Evolutionary conservation across 1,140 invertebrate genomes (phyloP), one percentile per base, ranked within the genome.

Genomic region (Hycleus phaleratus): DNA sequence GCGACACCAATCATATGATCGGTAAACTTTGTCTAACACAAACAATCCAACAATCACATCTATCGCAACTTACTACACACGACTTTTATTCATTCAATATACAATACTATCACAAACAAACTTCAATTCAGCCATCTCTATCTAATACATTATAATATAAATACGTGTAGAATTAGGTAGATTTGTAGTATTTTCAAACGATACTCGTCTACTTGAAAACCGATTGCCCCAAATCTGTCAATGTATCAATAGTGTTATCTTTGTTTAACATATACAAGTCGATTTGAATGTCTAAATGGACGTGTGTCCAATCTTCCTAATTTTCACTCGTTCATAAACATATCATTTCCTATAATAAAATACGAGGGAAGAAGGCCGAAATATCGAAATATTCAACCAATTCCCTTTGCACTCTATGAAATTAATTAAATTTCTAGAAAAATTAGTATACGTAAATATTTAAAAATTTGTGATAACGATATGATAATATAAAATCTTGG

Each of bases 71-170:
- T 18, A 48, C 8, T 42, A n/a, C 59, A 32, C 18, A 42, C 53
- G 11, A 42, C 43, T 59, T 69, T 68, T 67, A 68, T 68, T 68
- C 64, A 66, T 67, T 60, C 59, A 61, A 42, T 57, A 59, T 62
- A 55, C 45, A 59, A 49, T 56, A 53, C 61, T 59, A 65, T 59
- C 56, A 48, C 43, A 26, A 46, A 63, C 62, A 32, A 32, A 25
- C 55, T 32, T 38, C 44, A n/a, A 10, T 46, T 42, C 9, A 26
- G 26, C 46, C 39, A 25, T 60, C 62, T 48, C 25, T 43, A 12
- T 56, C 43, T 6, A 25, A 24, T 49, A 18, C 46, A 26, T 48
- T 11, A 26, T 3, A 10, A 46, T 42, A 7, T 6, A 3, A 42
- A 11, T 11, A 42, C 40, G 40, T 42, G 18, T 18, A 18, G 18